A percentile compares a stretch with the other conserved stretches of the same genome.
Conservation (phyloP, 2,113 vertebrate genomes). For the Benthochromis sp. region DNA sequence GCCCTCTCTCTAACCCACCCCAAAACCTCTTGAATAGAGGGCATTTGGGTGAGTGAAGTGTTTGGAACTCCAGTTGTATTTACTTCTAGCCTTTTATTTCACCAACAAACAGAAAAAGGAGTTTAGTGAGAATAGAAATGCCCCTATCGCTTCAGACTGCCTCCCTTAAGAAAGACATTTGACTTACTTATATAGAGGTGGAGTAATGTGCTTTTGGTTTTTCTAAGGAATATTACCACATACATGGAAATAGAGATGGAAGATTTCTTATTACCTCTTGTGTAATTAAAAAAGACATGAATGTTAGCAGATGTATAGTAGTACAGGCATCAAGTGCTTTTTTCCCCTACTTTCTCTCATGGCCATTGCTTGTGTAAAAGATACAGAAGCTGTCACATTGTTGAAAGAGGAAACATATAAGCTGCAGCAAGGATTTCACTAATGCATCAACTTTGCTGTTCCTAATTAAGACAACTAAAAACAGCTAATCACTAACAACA, state of each 20-base stretch:
- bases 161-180: not conserved
- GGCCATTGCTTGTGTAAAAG: not conserved
- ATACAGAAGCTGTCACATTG: not conserved
- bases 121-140: not conserved
- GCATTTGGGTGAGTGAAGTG: not conserved
- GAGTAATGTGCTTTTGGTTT: not conserved
- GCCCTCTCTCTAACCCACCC: not conserved
- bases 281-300: not conserved
- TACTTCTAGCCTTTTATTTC: not conserved
- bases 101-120: not conserved
- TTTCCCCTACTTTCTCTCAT: fast-evolving
- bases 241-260: not conserved
- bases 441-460: not conserved
- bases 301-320: not conserved
- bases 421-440: not conserved
- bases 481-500: not conserved
- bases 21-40: not conserved
- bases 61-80: not conserved
- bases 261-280: not conserved
- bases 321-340: not conserved
- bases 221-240: not conserved
- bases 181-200: not conserved
- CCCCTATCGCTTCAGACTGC: not conserved
- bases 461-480: not conserved
- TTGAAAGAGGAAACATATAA: not conserved